Conservation (phyloP, 2,888 invertebrate species). For the Petrolisthes manimaculis region DNA sequence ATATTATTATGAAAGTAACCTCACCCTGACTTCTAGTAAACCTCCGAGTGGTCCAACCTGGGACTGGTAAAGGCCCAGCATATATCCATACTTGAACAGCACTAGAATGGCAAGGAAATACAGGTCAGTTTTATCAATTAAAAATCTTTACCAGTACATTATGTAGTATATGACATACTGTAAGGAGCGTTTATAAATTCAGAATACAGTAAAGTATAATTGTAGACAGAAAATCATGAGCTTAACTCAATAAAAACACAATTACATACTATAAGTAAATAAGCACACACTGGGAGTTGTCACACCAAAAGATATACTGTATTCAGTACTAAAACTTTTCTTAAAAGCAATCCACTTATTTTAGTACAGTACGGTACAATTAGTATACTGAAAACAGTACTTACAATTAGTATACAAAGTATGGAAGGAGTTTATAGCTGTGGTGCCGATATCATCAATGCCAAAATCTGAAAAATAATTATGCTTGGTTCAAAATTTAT, state of each 20-base stretch:
- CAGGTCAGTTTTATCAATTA: too few relatives aligned
- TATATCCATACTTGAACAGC: conserved; percentile 43
- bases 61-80: conserved; percentile 48
- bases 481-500: background rate
- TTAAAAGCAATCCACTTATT: background rate
- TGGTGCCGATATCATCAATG: background rate
- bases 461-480: background rate
- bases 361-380: background rate
- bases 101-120: conserved; percentile 28
- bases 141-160: too few relatives aligned
- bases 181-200: background rate
- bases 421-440: conserved; percentile 14
- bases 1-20: background rate
- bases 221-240: background rate
- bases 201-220: background rate
- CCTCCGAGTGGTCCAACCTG: conserved; percentile 43
- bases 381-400: background rate
- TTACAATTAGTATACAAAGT: conserved; percentile 44
- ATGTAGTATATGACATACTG: too few relatives aligned
- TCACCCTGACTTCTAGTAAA: conserved; percentile 51
- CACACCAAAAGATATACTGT: background rate
- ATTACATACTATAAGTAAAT: background rate
- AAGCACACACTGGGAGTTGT: background rate
- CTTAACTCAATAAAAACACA: background rate
- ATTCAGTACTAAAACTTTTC: background rate